Base-by-base conservation (phyloP, 2,888 invertebrate genomes). In the Spilarctia lutea region DNA sequence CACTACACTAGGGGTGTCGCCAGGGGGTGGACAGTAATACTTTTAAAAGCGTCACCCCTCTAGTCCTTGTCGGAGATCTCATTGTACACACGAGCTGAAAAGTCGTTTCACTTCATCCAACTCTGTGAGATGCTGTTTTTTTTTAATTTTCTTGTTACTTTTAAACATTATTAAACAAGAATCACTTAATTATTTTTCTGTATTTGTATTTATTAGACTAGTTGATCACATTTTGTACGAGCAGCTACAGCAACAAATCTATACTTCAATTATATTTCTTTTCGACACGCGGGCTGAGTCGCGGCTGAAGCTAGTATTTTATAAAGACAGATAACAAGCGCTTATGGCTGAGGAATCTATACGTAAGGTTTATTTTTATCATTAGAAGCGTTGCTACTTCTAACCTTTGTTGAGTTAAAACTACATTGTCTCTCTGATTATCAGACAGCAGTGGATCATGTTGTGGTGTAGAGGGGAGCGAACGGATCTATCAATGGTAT, bases 21-120 rank as follows among this genome's bases (percentile, higher is more conserved):
- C 81, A 79, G 85, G 85, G 88, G 88, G 86, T 86, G 89, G 83
- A 86, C 85, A 86, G 92, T 95, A 94, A 95, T 95, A 94, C 94
- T 93, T 94, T 94, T 95, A 95, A 95, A 94, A 95, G 95, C 94
- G 89, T 91, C 91, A 89, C 88, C 89, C 87, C 91, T 90, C 88
- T 88, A 87, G 83, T 90, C 91, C 93, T 92, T 93, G 92, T 91
- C 86, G 82, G 84, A 86, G 83, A 90, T 91, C 88, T 90, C 90
- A 92, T 91, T 92, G 92, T 91, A 90, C 86, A 86, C 83, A 89
- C 86, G 88, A 84, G 84, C 83, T 88, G 89, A 88, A 85, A 90
- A 90, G 88, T 90, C 87, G 87, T 86, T 82, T 83, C 77, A 75
- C 60, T 35, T 75, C 71, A 63, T 74, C 71, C 75, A 79, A 65